phyloP scores from a whole-genome alignment of 2,888 invertebrate species.

The Sarcophaga carnaria region DNA sequence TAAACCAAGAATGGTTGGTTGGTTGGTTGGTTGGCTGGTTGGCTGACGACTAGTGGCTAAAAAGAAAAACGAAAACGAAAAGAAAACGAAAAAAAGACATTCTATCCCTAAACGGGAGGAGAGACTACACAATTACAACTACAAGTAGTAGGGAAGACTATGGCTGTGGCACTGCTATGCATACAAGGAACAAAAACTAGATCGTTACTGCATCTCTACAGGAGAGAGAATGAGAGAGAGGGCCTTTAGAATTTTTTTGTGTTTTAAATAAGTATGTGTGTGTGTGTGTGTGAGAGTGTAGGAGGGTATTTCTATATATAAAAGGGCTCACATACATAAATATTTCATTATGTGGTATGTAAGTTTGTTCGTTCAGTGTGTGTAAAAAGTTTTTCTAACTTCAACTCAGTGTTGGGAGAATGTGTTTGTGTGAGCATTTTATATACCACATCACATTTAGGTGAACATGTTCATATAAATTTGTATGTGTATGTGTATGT shows the following conservation, averaged over 20 bases:
- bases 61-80: constrained; percentile 53
- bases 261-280: not conserved
- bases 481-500: no score
- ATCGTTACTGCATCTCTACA: no score
- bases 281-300: not conserved
- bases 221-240: constrained; percentile 43
- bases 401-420: constrained; percentile 33
- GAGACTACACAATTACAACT: not conserved
- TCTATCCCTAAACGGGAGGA: not conserved
- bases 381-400: constrained; percentile 10
- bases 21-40: constrained; percentile 63
- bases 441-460: constrained; percentile 56
- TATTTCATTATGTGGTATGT: no score
- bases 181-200: not conserved
- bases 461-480: constrained; percentile 32
- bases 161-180: no score
- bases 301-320: no score
- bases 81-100: not conserved
- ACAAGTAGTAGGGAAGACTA: no score
- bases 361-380: not conserved
- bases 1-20: constrained; percentile 69
- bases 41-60: constrained; percentile 57
- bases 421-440: constrained; percentile 9
- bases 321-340: no score
- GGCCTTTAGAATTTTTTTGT: no score